These are phyloP conservation scores for Mugil cephalus DNA, from an alignment of 2,113 vertebrate genomes.

Conservation along the genomic window DNA sequence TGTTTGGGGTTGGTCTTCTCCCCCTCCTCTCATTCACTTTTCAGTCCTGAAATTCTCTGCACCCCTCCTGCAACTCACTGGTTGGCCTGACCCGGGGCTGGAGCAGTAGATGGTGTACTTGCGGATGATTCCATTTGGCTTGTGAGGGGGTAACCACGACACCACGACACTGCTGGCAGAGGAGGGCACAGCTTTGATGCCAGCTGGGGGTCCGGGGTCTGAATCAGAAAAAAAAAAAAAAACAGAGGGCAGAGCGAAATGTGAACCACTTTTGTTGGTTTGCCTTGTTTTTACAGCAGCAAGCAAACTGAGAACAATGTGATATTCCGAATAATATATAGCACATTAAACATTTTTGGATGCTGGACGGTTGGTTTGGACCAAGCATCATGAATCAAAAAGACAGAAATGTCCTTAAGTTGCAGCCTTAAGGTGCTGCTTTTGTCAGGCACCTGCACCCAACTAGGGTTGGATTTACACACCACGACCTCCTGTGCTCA, in stretches of 20 bases:
- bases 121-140: slow-evolving; percentile 98
- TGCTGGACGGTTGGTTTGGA: too few species aligned
- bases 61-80: slow-evolving; percentile 85
- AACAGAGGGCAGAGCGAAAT: slow-evolving; percentile 23
- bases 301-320: not conserved
- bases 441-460: not conserved
- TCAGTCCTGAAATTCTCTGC: slow-evolving; percentile 34
- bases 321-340: not conserved
- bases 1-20: slow-evolving; percentile 16
- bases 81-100: slow-evolving; percentile 95
- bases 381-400: not conserved
- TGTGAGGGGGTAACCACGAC: slow-evolving; percentile 95
- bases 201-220: slow-evolving; percentile 91
- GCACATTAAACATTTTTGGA: too few species aligned
- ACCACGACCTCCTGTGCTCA: not conserved
- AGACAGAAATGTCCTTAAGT: not conserved
- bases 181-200: slow-evolving; percentile 97
- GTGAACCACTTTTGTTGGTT: slow-evolving; percentile 2
- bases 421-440: not conserved
- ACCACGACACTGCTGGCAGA: slow-evolving; percentile 97
- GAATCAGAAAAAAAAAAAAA: slow-evolving; percentile 21
- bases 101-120: slow-evolving; percentile 99
- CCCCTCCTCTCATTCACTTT: slow-evolving; percentile 9
- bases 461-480: not conserved
- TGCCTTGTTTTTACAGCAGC: not conserved